Conservation (phyloP, 1,140 invertebrate genomes). For the Oryctes rhinoceros region DNA sequence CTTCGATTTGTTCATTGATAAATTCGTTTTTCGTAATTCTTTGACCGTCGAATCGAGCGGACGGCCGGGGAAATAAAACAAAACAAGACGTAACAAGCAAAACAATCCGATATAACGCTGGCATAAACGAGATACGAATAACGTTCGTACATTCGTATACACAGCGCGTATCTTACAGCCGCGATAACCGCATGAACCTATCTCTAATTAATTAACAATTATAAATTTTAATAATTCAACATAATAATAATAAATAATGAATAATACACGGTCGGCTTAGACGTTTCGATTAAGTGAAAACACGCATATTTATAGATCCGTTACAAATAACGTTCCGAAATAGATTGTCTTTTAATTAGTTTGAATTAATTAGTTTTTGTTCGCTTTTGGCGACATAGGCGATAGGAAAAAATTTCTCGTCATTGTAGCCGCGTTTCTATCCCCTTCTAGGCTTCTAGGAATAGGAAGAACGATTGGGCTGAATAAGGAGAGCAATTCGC, state of each 20-base stretch:
- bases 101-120: too few relatives aligned
- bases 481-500: too few relatives aligned
- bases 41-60: too few relatives aligned
- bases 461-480: too few relatives aligned
- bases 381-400: conserved; percentile 5
- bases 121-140: too few relatives aligned
- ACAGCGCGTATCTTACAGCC: neutral
- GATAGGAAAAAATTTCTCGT: neutral
- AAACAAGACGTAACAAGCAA: too few relatives aligned
- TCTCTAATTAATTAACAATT: conserved; percentile 16
- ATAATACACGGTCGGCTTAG: neutral
- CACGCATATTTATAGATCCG: conserved; percentile 5
- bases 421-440: neutral
- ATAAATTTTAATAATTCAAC: conserved; percentile 20
- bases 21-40: too few relatives aligned
- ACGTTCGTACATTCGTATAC: neutral
- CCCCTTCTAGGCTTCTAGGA: too few relatives aligned
- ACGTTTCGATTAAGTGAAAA: neutral
- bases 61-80: too few relatives aligned
- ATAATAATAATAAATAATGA: conserved; percentile 17
- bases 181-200: neutral
- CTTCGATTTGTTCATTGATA: too few relatives aligned
- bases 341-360: conserved; percentile 19
- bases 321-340: conserved; percentile 2
- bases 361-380: neutral